Base-by-base conservation (phyloP, 2,113 vertebrate species). In the Rhinolophus ferrumequinum region DNA sequence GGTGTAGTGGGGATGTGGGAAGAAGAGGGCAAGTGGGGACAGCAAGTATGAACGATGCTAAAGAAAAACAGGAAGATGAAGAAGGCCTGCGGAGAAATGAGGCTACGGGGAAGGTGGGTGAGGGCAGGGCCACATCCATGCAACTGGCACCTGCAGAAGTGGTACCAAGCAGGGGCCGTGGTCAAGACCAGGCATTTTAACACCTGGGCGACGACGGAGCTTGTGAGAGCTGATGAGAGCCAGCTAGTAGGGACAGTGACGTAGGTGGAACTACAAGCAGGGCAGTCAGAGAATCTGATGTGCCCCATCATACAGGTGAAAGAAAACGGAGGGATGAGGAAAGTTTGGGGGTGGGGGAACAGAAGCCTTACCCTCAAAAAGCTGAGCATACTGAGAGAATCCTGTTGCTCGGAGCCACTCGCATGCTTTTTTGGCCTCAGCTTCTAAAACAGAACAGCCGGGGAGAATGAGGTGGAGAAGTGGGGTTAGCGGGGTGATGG, bases 341-440 rank as follows among this genome's bases (percentile, higher is more conserved):
- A 70, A 19, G 52, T 50, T 54, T 50, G 30, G 26, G 60, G 38
- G 47, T 21, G 8, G 12, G 38, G 50, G 10, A 38, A 13, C 22
- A 35, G 1, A 5, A 84, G 15, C 47, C 96, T 38, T 99, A 99
- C 99, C 99, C 99, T 98, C 99, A 97, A 99, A 99, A 41, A 99
- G 97, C 95, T 99, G 99, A 88, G 98, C 99, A 90, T 99, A 99
- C 97, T 99, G 99, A 93, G 99, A 99, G 73, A 99, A 99, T 83
- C 99, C 99, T 35, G 99, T 99, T 0, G 99, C 99, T 97, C 95
- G 98, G 97, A 99, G 99, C 99, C 99, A 99, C 97, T 99, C 98
- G 38, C 99, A 99, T 93, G 99, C 99, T 98, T 99, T 99, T 96
- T 98, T 99, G 94, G 99, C 99, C 98, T 99, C 99, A 86, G 98